A percentile compares a stretch with the other conserved stretches of the same genome.
These are phyloP conservation scores for Lepus townsendii DNA, from an alignment of 2,797 vertebrate genomes.

Conservation along the genomic window DNA sequence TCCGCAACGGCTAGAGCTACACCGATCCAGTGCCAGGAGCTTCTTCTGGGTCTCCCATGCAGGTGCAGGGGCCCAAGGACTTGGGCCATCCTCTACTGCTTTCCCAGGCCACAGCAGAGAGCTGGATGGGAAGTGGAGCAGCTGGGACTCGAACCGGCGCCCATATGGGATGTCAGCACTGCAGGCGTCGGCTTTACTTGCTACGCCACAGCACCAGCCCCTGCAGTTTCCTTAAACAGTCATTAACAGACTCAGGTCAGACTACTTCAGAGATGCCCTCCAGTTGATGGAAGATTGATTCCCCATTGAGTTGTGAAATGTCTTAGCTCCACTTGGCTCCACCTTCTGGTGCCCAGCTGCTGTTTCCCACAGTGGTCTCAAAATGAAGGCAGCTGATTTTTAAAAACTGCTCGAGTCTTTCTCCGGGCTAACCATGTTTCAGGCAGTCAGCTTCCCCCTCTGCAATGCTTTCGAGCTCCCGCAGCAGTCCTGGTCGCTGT, in stretches of 20 bases:
- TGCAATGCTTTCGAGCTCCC: not conserved
- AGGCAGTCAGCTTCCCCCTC: not conserved
- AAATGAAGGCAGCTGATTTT: conserved; percentile 1
- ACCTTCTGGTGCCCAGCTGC: not conserved
- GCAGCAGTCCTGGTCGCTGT: not conserved
- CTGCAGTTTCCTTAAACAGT: too few species aligned
- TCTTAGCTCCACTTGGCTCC: not conserved
- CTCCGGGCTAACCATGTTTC: not conserved
- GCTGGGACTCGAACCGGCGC: too few species aligned
- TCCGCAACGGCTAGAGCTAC: too few species aligned
- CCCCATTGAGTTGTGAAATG: not conserved
- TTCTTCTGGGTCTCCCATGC: too few species aligned
- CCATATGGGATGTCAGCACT: too few species aligned
- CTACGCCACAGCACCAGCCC: too few species aligned
- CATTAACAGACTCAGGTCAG: not conserved
- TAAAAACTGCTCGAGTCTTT: not conserved
- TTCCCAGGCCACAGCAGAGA: too few species aligned
- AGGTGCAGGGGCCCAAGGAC: too few species aligned
- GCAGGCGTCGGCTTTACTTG: too few species aligned
- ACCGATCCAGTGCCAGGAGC: too few species aligned
- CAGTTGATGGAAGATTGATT: not conserved
- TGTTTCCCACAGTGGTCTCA: conserved; percentile 10
- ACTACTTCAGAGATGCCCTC: not conserved
- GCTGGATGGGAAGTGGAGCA: too few species aligned
- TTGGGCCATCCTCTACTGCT: too few species aligned